Evolutionary conservation across 30 jellyfish, hydroid and myxozoan genomes (phyloP).

Genomic region (Aurelia sp.): DNA sequence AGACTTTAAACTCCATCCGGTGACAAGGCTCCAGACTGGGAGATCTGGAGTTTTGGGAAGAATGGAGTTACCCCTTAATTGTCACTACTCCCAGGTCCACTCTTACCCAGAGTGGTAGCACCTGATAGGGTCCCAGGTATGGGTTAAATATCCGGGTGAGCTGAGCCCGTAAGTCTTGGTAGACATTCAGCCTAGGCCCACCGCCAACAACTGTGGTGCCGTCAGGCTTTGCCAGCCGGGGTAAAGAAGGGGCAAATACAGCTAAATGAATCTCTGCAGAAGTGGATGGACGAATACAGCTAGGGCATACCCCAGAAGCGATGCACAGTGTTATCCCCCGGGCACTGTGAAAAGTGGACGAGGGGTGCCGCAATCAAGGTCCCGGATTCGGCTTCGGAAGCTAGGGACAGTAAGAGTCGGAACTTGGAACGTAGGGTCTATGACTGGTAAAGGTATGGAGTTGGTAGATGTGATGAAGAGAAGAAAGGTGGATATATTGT

Average conservation of each 20-base stretch:
- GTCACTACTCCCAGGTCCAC: constrained; percentile 61
- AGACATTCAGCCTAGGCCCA: neutral
- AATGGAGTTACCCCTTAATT: constrained; percentile 65
- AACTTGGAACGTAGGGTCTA: too few relatives aligned
- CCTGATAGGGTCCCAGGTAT: constrained; percentile 40
- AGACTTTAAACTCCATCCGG: too few relatives aligned
- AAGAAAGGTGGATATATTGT: too few relatives aligned
- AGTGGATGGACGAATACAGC: too few relatives aligned
- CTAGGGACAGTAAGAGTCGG: too few relatives aligned
- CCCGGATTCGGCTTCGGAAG: constrained; percentile 48
- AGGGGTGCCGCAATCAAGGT: constrained; percentile 42
- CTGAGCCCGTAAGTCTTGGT: too few relatives aligned
- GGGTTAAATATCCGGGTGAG: constrained; percentile 4
- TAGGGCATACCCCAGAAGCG: constrained; percentile 56
- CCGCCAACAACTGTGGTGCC: too few relatives aligned
- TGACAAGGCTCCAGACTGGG: neutral
- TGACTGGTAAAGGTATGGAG: too few relatives aligned
- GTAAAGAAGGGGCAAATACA: too few relatives aligned
- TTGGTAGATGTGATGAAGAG: too few relatives aligned
- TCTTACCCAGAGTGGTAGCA: constrained; percentile 58
- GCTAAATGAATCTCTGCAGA: too few relatives aligned
- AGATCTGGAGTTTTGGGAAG: constrained; percentile 39
- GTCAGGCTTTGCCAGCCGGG: too few relatives aligned
- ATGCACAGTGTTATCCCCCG: constrained; percentile 47
- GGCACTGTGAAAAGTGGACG: constrained; percentile 15